Evolutionary conservation across 2,888 invertebrate species (phyloP), one percentile per base, ranked within the genome.

Genomic region (Stictocephala bisonia): DNA sequence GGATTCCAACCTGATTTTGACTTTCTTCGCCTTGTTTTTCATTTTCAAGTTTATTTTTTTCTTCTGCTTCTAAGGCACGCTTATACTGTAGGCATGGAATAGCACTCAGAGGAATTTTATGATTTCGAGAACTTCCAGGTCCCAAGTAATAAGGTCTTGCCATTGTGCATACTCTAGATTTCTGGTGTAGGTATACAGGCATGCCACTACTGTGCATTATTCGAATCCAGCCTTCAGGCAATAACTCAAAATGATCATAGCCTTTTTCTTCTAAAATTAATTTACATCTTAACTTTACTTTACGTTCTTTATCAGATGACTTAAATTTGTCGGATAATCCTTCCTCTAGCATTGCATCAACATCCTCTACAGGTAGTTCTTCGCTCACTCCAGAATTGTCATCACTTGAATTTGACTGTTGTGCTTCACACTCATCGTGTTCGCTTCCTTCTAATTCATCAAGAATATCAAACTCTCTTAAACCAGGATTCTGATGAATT

Each of bases 211-310:
- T 91, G 84, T 99, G 99, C 0, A 94, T 94, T 20, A 97, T 93
- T 86, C 94, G 91, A 77, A 97, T 91, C 99, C 99, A 99, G 72
- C 97, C 97, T 84, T 96, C 93, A 0, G 99, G 99, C 27, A 99
- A 86, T n/a, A 96, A 91, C 82, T 98, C 97, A 84, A 97, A 97
- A 82, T 95, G 95, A 85, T 97, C 96, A 78, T 91, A 90, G 0
- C 92, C 93, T 80, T 93, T 93, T 84, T 95, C 94, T 26, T 73
- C 70, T 29, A 73, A 53, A 26, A 73, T 66, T 13, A 70, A 40
- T 60, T 73, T 73, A 7, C 60, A 35, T 40, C 40, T 70, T 15
- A 50, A 11, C 64, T 50, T 71, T 2, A 41, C n/a, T 13, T 22
- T 35, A 48, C 27, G 22, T 66, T 72, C 50, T 24, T 40, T 22